Percentiles rank a stretch among this genome's conserved stretches.
These are phyloP conservation scores for Tetragnatha versicolor DNA, from an alignment of 1,140 invertebrate species.

Conservation along the genomic window DNA sequence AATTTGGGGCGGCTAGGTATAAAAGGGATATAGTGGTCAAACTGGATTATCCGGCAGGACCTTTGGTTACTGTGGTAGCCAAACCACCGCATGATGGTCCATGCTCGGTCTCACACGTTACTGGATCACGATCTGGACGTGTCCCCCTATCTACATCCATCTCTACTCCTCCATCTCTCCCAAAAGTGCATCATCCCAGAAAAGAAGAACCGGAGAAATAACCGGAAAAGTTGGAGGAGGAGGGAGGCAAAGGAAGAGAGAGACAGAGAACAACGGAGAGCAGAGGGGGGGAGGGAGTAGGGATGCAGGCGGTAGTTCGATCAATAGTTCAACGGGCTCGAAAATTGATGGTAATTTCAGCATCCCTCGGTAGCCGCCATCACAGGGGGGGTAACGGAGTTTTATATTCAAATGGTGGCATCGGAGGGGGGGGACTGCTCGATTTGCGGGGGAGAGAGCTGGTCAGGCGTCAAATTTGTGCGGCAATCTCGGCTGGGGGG, in stretches of 20 bases:
- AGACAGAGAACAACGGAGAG: constrained; percentile 52
- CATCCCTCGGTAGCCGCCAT: constrained; percentile 41
- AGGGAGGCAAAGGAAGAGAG: constrained; percentile 49
- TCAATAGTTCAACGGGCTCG: constrained; percentile 49
- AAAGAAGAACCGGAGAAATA: constrained; percentile 49
- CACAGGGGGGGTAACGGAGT: constrained; percentile 27
- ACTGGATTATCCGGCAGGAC: no score
- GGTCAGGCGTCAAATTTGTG: constrained; percentile 54
- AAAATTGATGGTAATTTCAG: constrained; percentile 54
- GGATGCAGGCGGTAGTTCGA: constrained; percentile 49
- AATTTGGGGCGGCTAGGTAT: no score
- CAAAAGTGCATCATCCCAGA: constrained; percentile 37
- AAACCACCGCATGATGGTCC: no score
- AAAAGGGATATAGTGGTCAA: no score
- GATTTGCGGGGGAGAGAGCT: constrained; percentile 11
- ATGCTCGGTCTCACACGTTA: no score
- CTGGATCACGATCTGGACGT: no score
- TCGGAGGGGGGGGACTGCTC: neutral
- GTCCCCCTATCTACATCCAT: no score
- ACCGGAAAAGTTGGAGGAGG: constrained; percentile 57
- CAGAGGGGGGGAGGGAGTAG: constrained; percentile 55
- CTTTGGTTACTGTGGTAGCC: no score
- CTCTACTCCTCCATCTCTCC: neutral
- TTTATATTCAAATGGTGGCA: constrained; percentile 47
- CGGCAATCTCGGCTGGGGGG: constrained; percentile 48